A percentile compares a stretch with the other conserved stretches of the same genome.
These are phyloP conservation scores for Ommatoiulus sabulosus DNA, from an alignment of 2,888 invertebrate genomes.

Conservation along the genomic window DNA sequence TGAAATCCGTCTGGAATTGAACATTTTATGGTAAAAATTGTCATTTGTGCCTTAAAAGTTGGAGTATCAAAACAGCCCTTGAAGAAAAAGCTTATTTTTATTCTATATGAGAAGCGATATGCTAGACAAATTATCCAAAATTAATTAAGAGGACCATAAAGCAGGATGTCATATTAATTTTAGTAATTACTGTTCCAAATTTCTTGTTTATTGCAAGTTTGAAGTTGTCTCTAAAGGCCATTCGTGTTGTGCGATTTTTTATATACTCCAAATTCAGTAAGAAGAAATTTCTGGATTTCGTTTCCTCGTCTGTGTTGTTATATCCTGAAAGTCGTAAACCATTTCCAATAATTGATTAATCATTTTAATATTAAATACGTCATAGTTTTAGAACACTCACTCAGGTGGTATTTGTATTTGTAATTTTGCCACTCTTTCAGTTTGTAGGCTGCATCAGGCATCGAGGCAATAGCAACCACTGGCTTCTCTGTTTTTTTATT, in stretches of 20 bases:
- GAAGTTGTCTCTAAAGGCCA: neutral
- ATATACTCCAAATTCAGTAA: neutral
- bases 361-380: too few relatives aligned
- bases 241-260: neutral
- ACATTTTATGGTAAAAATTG: neutral
- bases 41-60: too few relatives aligned
- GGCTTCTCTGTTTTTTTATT: neutral
- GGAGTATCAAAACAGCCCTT: too few relatives aligned
- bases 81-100: too few relatives aligned
- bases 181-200: neutral
- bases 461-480: neutral
- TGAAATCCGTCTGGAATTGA: neutral
- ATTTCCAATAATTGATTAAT: too few relatives aligned
- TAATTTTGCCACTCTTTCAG: neutral
- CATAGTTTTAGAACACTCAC: neutral
- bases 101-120: too few relatives aligned
- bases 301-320: neutral
- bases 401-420: neutral
- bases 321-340: neutral
- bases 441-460: neutral
- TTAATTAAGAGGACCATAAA: neutral
- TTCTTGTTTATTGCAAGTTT: neutral
- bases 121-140: neutral
- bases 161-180: neutral
- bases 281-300: neutral